Evolutionary conservation across 2,797 vertebrate genomes (phyloP).

Genomic region (Crenuchus spilurus): DNA sequence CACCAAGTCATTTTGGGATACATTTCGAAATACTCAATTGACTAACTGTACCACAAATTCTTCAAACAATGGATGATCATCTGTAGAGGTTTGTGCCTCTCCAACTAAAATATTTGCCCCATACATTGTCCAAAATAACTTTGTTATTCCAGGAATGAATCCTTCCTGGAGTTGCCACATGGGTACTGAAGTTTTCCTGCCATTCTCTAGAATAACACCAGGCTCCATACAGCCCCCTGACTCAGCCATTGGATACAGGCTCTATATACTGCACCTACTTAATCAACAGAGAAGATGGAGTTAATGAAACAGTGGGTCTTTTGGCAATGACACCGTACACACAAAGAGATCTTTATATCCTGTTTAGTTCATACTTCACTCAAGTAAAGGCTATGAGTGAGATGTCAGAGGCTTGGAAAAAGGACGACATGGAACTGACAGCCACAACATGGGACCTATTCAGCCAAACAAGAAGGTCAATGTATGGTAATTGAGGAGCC

Average conservation of each 20-base stretch:
- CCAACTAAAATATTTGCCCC: conserved; percentile 42
- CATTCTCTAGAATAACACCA: conserved; percentile 44
- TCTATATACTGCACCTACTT: conserved; percentile 36
- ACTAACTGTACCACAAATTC: conserved; percentile 26
- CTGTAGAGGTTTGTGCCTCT: conserved; percentile 26
- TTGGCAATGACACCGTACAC: conserved; percentile 22
- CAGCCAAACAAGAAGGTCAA: conserved; percentile 26
- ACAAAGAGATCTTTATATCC: conserved; percentile 41
- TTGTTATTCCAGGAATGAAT: conserved; percentile 69
- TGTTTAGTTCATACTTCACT: conserved; percentile 11
- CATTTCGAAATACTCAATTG: background rate
- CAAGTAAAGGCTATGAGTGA: background rate
- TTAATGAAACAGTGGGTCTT: conserved; percentile 13
- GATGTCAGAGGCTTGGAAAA: conserved; percentile 3
- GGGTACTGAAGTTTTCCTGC: conserved; percentile 65
- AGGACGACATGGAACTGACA: background rate
- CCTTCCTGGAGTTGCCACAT: conserved; percentile 62
- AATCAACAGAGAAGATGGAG: conserved; percentile 30
- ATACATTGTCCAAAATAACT: conserved; percentile 65
- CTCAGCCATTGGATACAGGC: conserved; percentile 5
- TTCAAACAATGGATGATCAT: conserved; percentile 34
- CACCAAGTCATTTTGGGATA: background rate
- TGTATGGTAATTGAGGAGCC: conserved; percentile 32
- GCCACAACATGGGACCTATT: conserved; percentile 21
- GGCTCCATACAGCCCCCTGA: conserved; percentile 37